Conservation (phyloP, 2,113 vertebrate genomes). For the Argyrosomus japonicus region DNA sequence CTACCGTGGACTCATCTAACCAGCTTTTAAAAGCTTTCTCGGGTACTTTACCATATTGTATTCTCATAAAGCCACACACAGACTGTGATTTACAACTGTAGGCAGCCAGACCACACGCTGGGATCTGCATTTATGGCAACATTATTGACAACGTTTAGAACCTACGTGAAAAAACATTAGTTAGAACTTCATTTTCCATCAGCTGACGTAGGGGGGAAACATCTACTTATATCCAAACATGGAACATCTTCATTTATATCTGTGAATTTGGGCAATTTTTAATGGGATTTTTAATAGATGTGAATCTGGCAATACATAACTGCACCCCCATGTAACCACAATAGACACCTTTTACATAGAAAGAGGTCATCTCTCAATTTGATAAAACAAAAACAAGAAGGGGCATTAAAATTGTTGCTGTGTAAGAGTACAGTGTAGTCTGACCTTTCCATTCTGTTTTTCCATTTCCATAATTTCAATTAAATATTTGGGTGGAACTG, state of each 20-base stretch:
- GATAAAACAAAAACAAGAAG: not conserved
- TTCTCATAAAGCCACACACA: not conserved
- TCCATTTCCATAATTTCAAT: constrained; percentile 8
- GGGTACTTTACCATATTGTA: not conserved
- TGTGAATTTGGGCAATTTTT: too few species aligned
- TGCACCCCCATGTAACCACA: too few species aligned
- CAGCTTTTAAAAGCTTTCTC: not conserved
- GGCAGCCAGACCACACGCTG: not conserved
- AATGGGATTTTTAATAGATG: too few species aligned
- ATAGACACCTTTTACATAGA: too few species aligned
- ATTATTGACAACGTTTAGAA: not conserved
- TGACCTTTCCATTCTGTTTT: constrained; percentile 28
- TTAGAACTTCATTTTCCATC: not conserved
- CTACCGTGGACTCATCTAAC: not conserved
- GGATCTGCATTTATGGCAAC: too few species aligned
- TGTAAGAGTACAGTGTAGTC: not conserved
- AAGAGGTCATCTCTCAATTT: too few species aligned
- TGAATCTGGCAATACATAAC: too few species aligned
- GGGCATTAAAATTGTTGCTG: too few species aligned
- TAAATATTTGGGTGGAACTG: constrained; percentile 29
- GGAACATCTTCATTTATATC: not conserved
- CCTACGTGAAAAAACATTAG: not conserved
- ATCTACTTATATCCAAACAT: not conserved
- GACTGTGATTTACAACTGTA: not conserved
- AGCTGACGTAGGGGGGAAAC: not conserved